These are phyloP conservation scores for Flexamia atlantica DNA, from an alignment of 2,888 invertebrate genomes.

Conservation along the genomic window DNA sequence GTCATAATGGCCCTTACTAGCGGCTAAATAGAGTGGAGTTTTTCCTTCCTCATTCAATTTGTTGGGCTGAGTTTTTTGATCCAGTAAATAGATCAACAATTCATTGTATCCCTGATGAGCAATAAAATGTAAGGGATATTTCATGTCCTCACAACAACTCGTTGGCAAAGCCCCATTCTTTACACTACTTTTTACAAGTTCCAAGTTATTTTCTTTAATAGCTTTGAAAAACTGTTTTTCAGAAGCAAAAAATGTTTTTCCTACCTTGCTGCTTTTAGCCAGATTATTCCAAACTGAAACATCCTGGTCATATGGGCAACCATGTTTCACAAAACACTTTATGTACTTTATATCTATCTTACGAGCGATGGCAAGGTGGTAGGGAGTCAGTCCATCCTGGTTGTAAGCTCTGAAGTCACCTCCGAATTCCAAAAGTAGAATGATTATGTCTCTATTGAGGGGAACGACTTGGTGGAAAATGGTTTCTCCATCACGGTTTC, in stretches of 20 bases:
- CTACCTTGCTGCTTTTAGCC: not conserved
- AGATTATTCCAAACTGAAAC: not conserved
- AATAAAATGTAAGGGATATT: constrained; percentile 24
- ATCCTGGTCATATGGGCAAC: constrained; percentile 11
- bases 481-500: not conserved
- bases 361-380: not conserved
- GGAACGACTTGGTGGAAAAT: constrained; percentile 18
- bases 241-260: not conserved
- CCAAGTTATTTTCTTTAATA: constrained; percentile 22
- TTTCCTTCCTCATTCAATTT: not conserved
- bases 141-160: constrained; percentile 7
- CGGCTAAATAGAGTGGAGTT: constrained; percentile 32
- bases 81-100: constrained; percentile 2
- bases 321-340: constrained; percentile 19
- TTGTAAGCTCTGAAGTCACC: not conserved
- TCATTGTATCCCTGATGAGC: constrained; percentile 15
- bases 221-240: constrained; percentile 26
- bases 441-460: constrained; percentile 17
- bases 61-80: not conserved
- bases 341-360: constrained; percentile 18
- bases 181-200: not conserved
- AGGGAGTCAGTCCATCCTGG: not conserved
- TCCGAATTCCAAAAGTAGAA: not conserved
- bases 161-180: not conserved
- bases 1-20: constrained; percentile 14